These are phyloP conservation scores for Bombus haemorrhoidalis DNA, from an alignment of 1,140 invertebrate species.

Conservation along the genomic window DNA sequence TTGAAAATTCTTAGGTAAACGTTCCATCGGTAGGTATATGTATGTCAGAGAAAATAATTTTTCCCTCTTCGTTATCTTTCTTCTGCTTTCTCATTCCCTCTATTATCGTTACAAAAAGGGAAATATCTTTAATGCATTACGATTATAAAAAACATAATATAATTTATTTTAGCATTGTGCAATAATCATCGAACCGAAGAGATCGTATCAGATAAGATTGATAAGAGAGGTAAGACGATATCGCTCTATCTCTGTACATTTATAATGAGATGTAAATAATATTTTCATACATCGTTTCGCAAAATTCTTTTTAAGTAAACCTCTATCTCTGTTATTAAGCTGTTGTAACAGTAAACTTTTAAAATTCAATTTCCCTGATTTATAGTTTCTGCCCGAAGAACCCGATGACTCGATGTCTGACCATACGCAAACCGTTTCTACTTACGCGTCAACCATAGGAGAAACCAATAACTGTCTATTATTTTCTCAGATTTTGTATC, in stretches of 20 bases:
- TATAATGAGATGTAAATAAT: too few relatives aligned
- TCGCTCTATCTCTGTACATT: not conserved
- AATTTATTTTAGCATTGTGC: not conserved
- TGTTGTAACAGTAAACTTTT: too few relatives aligned
- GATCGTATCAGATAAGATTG: not conserved
- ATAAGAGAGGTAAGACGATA: not conserved
- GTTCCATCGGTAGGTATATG: too few relatives aligned
- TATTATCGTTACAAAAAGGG: too few relatives aligned
- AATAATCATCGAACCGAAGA: not conserved
- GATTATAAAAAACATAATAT: not conserved
- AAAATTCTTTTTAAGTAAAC: not conserved
- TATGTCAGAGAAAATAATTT: not conserved
- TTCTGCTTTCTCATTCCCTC: not conserved
- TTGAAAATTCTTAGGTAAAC: too few relatives aligned
- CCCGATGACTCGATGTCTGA: not conserved
- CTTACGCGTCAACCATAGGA: not conserved
- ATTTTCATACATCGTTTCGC: too few relatives aligned
- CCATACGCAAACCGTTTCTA: not conserved
- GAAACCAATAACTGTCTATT: fast-evolving
- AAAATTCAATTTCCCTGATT: not conserved
- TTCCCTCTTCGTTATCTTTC: not conserved
- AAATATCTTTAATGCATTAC: not conserved
- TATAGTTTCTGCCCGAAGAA: not conserved
- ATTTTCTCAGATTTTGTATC: not conserved
- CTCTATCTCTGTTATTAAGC: not conserved